Evolutionary conservation across 2,113 vertebrate species (phyloP).

Genomic region (Ploceus nigricollis): DNA sequence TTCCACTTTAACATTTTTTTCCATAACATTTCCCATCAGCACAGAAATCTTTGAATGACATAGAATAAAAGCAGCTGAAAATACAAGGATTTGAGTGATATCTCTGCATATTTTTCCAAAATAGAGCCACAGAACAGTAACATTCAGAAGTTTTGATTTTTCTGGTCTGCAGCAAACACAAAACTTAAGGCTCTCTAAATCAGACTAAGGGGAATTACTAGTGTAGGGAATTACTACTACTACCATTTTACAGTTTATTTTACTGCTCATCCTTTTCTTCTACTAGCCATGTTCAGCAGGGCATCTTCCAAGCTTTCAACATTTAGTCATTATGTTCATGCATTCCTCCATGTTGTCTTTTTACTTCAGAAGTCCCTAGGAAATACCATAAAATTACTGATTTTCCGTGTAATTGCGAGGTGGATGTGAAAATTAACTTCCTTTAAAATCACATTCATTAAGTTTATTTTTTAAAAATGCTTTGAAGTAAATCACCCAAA

Average conservation of each 20-base stretch:
- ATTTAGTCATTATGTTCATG: neutral
- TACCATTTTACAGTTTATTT: rapidly evolving
- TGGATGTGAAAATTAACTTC: neutral
- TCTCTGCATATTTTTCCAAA: neutral
- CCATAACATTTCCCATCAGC: neutral
- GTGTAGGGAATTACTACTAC: no score
- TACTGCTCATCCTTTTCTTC: neutral
- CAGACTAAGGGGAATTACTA: neutral
- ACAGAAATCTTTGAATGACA: neutral
- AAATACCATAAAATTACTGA: neutral
- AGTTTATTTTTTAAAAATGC: neutral
- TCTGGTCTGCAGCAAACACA: neutral
- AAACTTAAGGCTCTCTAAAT: neutral
- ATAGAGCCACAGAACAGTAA: neutral
- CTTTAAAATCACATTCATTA: neutral
- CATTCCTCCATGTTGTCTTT: neutral
- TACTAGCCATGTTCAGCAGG: neutral
- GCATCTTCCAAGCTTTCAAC: neutral
- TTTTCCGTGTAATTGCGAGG: neutral
- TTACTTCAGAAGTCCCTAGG: neutral
- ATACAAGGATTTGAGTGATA: neutral
- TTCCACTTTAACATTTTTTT: neutral
- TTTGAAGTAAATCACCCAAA: neutral
- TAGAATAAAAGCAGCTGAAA: neutral
- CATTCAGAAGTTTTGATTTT: neutral